These are phyloP conservation scores for Anagyrus pseudococci DNA, from an alignment of 2,888 invertebrate genomes.

Conservation along the genomic window DNA sequence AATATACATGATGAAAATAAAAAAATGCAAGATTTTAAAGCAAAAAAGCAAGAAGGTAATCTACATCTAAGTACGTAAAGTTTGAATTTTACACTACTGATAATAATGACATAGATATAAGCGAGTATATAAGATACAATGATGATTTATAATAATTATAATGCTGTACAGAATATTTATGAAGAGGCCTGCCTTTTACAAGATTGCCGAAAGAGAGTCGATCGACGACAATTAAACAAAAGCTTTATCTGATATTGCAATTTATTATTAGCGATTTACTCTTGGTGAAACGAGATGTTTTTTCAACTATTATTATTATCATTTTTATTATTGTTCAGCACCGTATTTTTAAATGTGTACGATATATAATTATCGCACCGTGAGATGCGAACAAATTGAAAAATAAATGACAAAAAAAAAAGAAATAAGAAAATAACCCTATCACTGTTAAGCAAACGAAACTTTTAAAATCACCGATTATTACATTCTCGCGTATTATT, in stretches of 20 bases:
- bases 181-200: slow-evolving; percentile 57
- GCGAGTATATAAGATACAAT: slow-evolving; percentile 56
- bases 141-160: slow-evolving; percentile 60
- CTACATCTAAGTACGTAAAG: slow-evolving; percentile 59
- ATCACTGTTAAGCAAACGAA: slow-evolving; percentile 21
- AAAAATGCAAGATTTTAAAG: slow-evolving; percentile 43
- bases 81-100: slow-evolving; percentile 62
- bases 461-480: slow-evolving; percentile 15
- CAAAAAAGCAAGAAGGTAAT: slow-evolving; percentile 50
- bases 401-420: slow-evolving; percentile 8
- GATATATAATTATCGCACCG: slow-evolving; percentile 37
- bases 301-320: slow-evolving; percentile 22
- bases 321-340: slow-evolving; percentile 3
- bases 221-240: slow-evolving; percentile 41
- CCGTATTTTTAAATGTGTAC: slow-evolving; percentile 32
- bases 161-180: slow-evolving; percentile 62
- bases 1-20: slow-evolving; percentile 43
- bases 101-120: slow-evolving; percentile 61
- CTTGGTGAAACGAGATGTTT: slow-evolving; percentile 31
- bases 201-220: slow-evolving; percentile 50
- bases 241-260: slow-evolving; percentile 36
- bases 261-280: slow-evolving; percentile 28
- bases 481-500: slow-evolving; percentile 35
- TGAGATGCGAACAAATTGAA: slow-evolving; percentile 16
- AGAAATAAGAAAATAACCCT: slow-evolving; percentile 1